phyloP scores from a whole-genome alignment of 2,113 vertebrate species.

The Harpagus bidentatus region DNA sequence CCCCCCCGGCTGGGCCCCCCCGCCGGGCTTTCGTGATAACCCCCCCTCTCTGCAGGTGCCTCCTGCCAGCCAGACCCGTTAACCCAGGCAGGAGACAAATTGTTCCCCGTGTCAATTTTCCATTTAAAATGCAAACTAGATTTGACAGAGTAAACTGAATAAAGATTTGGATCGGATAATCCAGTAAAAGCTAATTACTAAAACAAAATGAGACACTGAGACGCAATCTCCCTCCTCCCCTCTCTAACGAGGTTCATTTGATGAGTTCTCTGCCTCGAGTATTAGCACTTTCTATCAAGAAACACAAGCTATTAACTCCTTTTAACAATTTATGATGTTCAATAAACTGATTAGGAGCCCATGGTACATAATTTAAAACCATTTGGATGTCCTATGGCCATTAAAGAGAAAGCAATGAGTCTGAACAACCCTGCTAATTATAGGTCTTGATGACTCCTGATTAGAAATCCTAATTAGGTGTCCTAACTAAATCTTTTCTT shows the following conservation, averaged over 20 bases:
- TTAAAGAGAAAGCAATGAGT: conserved; percentile 76
- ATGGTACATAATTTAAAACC: conserved; percentile 75
- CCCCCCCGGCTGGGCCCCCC: rapidly evolving
- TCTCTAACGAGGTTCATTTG: conserved; percentile 60
- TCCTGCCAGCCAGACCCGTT: conserved; percentile 46
- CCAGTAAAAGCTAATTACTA: conserved; percentile 83
- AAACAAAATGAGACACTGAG: conserved; percentile 76
- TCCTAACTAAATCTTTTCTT: conserved; percentile 78
- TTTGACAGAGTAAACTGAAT: conserved; percentile 82
- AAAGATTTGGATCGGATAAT: conserved; percentile 81
- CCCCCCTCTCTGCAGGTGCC: not conserved
- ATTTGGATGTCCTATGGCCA: conserved; percentile 75
- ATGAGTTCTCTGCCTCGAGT: conserved; percentile 70
- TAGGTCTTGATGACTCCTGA: conserved; percentile 88
- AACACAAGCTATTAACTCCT: conserved; percentile 72
- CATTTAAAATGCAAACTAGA: conserved; percentile 85
- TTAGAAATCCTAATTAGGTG: conserved; percentile 89
- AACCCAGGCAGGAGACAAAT: conserved; percentile 77
- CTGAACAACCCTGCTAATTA: conserved; percentile 81
- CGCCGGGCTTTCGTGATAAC: rapidly evolving
- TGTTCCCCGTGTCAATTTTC: conserved; percentile 78
- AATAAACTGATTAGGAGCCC: conserved; percentile 78
- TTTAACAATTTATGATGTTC: conserved; percentile 90
- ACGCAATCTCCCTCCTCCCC: conserved; percentile 48
- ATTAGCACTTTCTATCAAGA: conserved; percentile 68